Conservation (phyloP, 2,113 vertebrate genomes). For the Cichladusa arquata region DNA sequence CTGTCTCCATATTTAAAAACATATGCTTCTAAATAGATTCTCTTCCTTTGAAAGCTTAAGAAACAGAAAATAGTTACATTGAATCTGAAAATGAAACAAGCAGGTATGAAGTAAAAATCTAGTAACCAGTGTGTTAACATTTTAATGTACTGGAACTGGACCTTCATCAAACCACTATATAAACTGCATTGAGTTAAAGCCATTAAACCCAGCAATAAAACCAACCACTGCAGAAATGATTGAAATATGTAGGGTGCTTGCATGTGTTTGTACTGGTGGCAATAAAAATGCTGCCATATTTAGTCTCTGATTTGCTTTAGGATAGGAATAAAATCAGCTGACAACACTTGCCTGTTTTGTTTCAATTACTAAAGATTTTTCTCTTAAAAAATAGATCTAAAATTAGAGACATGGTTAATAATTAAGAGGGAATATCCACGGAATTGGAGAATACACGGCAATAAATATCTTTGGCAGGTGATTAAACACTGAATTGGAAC, state of each 20-base stretch:
- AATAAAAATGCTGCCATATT: constrained; percentile 32
- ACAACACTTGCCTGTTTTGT: background rate
- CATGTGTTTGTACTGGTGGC: background rate
- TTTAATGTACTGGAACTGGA: constrained; percentile 64
- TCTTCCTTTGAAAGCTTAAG: constrained; percentile 13
- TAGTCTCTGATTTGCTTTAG: constrained; percentile 6
- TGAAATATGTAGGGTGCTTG: background rate
- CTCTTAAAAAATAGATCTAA: background rate
- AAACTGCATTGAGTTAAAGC: constrained; percentile 31
- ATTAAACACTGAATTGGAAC: background rate
- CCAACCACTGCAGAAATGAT: constrained; percentile 33
- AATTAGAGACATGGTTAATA: constrained; percentile 1
- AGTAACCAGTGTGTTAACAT: constrained; percentile 46
- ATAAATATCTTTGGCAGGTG: background rate
- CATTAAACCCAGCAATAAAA: constrained; percentile 56
- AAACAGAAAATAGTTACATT: background rate
- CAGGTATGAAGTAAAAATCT: constrained; percentile 36
- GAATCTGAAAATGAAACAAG: background rate
- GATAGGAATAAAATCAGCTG: constrained; percentile 23
- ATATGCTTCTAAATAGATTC: constrained; percentile 17
- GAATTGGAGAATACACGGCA: background rate
- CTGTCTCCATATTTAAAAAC: constrained; percentile 54
- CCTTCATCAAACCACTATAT: constrained; percentile 54
- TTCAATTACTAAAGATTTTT: background rate
- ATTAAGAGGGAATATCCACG: background rate